Evolutionary conservation across 2,113 vertebrate species (phyloP).

Genomic region (Octodon degus): DNA sequence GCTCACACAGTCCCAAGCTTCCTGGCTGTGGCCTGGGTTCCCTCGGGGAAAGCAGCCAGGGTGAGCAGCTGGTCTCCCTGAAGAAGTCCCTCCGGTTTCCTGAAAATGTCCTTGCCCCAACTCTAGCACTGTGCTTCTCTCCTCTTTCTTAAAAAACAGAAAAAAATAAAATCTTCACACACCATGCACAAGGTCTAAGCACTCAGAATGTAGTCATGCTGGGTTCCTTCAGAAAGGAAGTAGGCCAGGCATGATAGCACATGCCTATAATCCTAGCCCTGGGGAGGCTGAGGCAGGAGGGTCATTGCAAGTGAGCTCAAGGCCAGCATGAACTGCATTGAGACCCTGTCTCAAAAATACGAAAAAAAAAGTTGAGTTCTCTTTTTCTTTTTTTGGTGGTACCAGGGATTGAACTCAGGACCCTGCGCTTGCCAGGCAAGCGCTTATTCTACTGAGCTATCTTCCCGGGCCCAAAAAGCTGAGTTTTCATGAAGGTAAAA

Average conservation of each 20-base stretch:
- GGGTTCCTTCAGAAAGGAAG: constrained; percentile 7
- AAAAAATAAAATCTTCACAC: neutral
- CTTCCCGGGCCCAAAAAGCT: neutral
- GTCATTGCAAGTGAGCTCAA: too few relatives aligned
- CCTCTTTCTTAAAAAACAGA: neutral
- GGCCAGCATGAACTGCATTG: too few relatives aligned
- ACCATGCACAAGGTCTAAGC: neutral
- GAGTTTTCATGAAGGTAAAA: neutral
- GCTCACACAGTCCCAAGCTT: too few relatives aligned
- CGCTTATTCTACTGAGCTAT: too few relatives aligned
- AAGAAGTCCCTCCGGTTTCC: neutral
- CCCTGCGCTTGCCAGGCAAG: too few relatives aligned
- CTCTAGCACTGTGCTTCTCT: neutral
- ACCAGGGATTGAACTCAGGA: too few relatives aligned
- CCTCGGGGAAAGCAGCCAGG: neutral
- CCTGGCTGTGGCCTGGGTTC: neutral
- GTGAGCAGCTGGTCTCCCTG: neutral
- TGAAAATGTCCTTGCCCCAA: neutral
- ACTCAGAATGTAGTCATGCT: neutral
- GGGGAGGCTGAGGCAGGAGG: too few relatives aligned
- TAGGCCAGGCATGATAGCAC: too few relatives aligned
- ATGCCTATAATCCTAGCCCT: too few relatives aligned
- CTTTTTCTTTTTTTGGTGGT: neutral
- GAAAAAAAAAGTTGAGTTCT: neutral
- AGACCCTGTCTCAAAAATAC: too few relatives aligned